These are phyloP conservation scores for Pachyramphus minor DNA, from an alignment of 2,113 vertebrate genomes.

Conservation along the genomic window DNA sequence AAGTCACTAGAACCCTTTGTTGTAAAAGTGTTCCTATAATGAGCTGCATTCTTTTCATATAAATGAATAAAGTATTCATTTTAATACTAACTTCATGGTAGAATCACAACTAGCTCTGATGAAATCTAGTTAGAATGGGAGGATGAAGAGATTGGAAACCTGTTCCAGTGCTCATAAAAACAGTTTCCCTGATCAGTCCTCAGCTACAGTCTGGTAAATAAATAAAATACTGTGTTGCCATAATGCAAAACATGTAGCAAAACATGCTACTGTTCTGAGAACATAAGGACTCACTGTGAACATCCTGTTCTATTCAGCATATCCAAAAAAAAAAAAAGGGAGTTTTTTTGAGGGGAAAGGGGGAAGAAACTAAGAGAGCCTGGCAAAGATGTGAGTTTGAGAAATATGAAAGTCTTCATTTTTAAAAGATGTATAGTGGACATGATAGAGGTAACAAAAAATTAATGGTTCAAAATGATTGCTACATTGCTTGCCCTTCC, in stretches of 20 bases:
- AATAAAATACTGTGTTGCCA: neutral
- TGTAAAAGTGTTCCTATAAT: neutral
- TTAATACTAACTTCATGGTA: neutral
- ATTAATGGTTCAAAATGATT: neutral
- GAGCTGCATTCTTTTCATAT: neutral
- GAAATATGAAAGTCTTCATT: neutral
- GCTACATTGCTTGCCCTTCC: neutral
- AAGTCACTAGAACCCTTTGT: neutral
- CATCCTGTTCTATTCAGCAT: neutral
- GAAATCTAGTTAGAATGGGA: neutral
- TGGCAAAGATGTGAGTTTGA: neutral
- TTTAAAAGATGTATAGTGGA: neutral
- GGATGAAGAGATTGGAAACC: neutral
- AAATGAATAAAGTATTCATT: neutral
- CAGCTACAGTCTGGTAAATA: neutral
- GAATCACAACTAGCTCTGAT: neutral
- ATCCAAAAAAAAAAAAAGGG: neutral
- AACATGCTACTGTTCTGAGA: neutral
- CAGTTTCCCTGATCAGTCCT: neutral
- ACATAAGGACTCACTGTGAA: neutral
- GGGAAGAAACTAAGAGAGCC: neutral
- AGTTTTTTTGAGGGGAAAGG: accelerated
- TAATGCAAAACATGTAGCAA: neutral
- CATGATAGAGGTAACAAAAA: neutral
- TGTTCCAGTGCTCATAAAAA: neutral